phyloP scores from a whole-genome alignment of 2,113 vertebrate species.

The Catagonus wagneri region DNA sequence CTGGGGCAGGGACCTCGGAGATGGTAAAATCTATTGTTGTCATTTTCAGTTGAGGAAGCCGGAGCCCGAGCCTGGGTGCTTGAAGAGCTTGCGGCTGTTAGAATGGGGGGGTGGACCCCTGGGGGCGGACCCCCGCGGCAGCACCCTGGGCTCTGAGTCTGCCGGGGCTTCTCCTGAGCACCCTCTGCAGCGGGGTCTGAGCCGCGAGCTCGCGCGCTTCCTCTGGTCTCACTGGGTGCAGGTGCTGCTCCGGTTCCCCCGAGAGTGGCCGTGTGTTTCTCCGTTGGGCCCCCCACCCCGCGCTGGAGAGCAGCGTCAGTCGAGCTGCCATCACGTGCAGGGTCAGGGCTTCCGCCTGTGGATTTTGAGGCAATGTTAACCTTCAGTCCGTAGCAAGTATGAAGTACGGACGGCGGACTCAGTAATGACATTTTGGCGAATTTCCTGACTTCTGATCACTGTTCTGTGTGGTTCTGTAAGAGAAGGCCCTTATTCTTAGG shows the following conservation, averaged over 20 bases:
- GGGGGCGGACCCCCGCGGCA: no score
- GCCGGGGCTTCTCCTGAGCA: background rate
- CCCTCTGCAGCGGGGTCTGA: fast-evolving
- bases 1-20: fast-evolving
- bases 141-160: background rate
- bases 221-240: fast-evolving
- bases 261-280: background rate
- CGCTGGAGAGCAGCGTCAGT: background rate
- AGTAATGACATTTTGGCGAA: no score
- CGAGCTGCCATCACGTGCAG: no score
- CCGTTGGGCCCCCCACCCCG: background rate
- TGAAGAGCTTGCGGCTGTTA: fast-evolving
- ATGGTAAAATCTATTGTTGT: fast-evolving
- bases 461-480: no score
- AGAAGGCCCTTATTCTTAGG: no score
- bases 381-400: no score
- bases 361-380: no score
- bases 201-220: fast-evolving
- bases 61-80: background rate
- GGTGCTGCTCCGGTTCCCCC: fast-evolving
- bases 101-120: fast-evolving
- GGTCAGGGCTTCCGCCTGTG: no score
- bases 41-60: background rate
- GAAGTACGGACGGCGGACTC: no score
- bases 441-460: no score